Percentiles rank a stretch among this genome's conserved stretches.
These are phyloP conservation scores for Bombus impatiens DNA, from an alignment of 1,140 invertebrate genomes.

Conservation along the genomic window DNA sequence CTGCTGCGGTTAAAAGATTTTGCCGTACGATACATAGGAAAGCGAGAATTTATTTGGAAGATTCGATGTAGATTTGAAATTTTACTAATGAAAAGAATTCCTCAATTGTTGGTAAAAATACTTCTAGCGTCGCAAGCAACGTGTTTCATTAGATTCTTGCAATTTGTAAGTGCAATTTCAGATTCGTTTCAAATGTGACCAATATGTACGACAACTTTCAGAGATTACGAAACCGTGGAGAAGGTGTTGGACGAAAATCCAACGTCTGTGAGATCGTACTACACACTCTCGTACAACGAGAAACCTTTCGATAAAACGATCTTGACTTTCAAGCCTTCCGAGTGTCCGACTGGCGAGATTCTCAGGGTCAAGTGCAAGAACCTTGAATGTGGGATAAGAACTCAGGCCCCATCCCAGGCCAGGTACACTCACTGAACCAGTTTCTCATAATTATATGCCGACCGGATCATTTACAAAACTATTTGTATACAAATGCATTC, in stretches of 20 bases:
- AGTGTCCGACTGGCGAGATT: slow-evolving; percentile 85
- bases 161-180: too few species aligned
- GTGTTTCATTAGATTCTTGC: neutral
- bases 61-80: too few species aligned
- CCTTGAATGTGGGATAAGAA: slow-evolving; percentile 89
- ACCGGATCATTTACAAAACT: slow-evolving; percentile 43
- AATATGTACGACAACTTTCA: slow-evolving; percentile 58
- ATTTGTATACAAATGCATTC: slow-evolving; percentile 30
- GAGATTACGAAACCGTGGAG: slow-evolving; percentile 84
- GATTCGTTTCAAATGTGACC: too few species aligned
- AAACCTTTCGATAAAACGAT: slow-evolving; percentile 81
- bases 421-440: slow-evolving; percentile 83
- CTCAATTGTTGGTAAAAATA: too few species aligned
- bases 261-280: slow-evolving; percentile 79
- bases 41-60: neutral
- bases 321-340: slow-evolving; percentile 85
- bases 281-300: slow-evolving; percentile 79
- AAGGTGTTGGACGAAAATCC: slow-evolving; percentile 78
- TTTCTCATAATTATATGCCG: slow-evolving; percentile 53
- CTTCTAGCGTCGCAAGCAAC: too few species aligned
- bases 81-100: too few species aligned
- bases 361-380: slow-evolving; percentile 87
- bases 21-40: neutral
- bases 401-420: slow-evolving; percentile 85
- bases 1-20: neutral